phyloP scores from a whole-genome alignment of 2,888 invertebrate species.

The Mylabris sibirica region DNA sequence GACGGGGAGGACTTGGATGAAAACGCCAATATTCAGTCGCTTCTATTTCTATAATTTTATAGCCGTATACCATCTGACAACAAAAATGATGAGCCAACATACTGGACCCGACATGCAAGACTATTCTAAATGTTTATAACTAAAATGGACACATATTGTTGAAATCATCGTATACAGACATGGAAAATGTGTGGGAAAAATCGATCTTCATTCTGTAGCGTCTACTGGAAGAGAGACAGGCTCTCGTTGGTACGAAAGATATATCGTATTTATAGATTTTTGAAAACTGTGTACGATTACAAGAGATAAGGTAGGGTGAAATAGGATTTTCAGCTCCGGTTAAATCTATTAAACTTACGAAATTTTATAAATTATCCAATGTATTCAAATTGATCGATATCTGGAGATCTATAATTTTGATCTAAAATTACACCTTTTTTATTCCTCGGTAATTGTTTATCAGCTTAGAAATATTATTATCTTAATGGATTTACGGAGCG shows the following conservation, averaged over 20 bases:
- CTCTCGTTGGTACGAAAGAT: background rate
- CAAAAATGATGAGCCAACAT: background rate
- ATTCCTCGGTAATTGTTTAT: background rate
- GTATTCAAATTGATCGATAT: no score
- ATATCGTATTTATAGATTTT: no score
- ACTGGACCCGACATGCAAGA: background rate
- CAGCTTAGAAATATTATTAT: background rate
- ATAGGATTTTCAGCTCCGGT: background rate
- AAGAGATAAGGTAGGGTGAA: no score
- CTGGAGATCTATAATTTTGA: background rate
- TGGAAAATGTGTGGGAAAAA: no score
- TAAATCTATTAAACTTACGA: no score
- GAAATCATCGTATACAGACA: no score
- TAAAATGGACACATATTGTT: no score
- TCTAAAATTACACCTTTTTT: background rate
- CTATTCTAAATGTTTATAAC: background rate
- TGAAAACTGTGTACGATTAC: no score
- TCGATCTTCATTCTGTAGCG: no score
- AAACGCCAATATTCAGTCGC: conserved; percentile 4
- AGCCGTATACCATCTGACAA: background rate
- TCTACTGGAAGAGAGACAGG: no score
- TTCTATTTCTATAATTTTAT: conserved; percentile 3
- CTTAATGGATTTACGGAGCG: background rate
- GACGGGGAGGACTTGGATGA: background rate
- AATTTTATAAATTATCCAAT: no score